phyloP scores from a whole-genome alignment of 2,888 invertebrate genomes.

The Boloria euphrosyne region DNA sequence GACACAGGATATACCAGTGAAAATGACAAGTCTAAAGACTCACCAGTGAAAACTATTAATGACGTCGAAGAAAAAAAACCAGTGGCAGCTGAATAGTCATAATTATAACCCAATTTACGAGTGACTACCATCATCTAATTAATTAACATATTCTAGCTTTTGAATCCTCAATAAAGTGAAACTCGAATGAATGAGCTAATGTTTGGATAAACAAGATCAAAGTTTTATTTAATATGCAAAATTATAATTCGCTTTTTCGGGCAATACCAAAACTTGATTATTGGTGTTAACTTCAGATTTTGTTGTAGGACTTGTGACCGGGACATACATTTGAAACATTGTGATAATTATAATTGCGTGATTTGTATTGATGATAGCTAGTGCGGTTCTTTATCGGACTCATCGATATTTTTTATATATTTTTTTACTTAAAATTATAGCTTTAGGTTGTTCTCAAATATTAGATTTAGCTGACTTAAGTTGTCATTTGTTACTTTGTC shows the following conservation, averaged over 20 bases:
- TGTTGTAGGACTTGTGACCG: constrained; percentile 5
- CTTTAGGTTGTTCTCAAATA: not conserved
- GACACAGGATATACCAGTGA: constrained; percentile 57
- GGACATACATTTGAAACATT: constrained; percentile 5
- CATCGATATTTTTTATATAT: constrained; percentile 11
- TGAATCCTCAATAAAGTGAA: not conserved
- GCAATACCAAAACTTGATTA: constrained; percentile 4
- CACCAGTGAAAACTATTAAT: constrained; percentile 27
- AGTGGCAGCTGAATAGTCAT: constrained; percentile 20
- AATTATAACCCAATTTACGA: too few species aligned
- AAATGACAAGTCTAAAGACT: constrained; percentile 39
- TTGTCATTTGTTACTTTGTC: constrained; percentile 3
- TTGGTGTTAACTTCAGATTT: not conserved
- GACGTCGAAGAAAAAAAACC: constrained; percentile 27
- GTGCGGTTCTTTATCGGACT: constrained; percentile 8
- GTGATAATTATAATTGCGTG: constrained; percentile 10
- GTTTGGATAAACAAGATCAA: too few species aligned
- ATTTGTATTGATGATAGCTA: constrained; percentile 12
- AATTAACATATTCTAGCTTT: not conserved
- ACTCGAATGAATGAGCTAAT: too few species aligned
- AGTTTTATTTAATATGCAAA: not conserved
- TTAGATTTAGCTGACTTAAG: not conserved
- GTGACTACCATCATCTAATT: too few species aligned
- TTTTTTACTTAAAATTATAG: constrained; percentile 12
- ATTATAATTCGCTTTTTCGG: not conserved